A percentile compares a stretch with the other conserved stretches of the same genome.
phyloP scores from a whole-genome alignment of 1,140 invertebrate species.

The Drosophila pandora region DNA sequence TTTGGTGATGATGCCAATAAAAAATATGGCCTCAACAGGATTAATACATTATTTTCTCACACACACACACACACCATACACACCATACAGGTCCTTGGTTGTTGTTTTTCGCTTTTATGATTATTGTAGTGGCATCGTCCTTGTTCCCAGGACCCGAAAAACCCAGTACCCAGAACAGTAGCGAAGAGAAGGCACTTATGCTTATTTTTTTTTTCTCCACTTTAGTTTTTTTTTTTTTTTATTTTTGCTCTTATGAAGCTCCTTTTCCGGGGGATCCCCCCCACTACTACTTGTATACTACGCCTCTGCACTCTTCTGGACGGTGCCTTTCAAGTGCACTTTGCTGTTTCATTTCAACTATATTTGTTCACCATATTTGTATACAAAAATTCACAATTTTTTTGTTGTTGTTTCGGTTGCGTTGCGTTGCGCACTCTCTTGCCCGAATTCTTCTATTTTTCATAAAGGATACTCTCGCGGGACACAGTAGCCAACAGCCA shows the following conservation, averaged over 20 bases:
- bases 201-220: conserved; percentile 43
- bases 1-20: conserved; percentile 60
- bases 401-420: background rate
- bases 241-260: conserved; percentile 66
- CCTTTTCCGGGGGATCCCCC: conserved; percentile 42
- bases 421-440: conserved; percentile 13
- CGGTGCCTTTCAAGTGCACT: conserved; percentile 73
- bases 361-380: conserved; percentile 79
- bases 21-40: conserved; percentile 83
- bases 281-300: too few relatives aligned
- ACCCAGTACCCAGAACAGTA: conserved; percentile 4
- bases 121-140: conserved; percentile 72
- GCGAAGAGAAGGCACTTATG: conserved; percentile 60
- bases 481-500: background rate
- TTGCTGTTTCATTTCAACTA: conserved; percentile 80
- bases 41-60: conserved; percentile 78
- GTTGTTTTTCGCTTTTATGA: conserved; percentile 79
- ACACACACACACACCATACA: conserved; percentile 5
- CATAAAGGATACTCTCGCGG: conserved; percentile 36
- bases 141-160: conserved; percentile 20
- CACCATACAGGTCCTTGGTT: conserved; percentile 25
- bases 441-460: conserved; percentile 19
- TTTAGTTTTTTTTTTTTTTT: conserved; percentile 24
- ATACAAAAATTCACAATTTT: conserved; percentile 57
- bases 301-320: conserved; percentile 12